Conservation (phyloP, 2,113 vertebrate species). For the Toxostoma redivivum region DNA sequence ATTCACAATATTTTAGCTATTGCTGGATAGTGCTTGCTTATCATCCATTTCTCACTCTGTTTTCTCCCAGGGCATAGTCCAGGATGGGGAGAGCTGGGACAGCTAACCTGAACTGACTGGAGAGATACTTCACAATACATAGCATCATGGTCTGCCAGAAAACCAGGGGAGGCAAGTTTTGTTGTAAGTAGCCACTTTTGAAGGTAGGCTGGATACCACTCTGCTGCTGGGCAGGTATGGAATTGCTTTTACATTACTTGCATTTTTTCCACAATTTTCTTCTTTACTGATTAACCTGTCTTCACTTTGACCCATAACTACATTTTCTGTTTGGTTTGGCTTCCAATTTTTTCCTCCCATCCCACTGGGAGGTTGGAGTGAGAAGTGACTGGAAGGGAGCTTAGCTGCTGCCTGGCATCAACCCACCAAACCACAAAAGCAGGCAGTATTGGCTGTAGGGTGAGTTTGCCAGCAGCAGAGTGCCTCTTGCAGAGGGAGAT, state of each 20-base stretch:
- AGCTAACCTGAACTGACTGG: neutral
- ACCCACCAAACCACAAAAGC: neutral
- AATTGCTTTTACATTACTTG: neutral
- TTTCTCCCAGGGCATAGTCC: neutral
- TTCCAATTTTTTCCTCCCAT: neutral
- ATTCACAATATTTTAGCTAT: accelerated
- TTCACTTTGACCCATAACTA: neutral
- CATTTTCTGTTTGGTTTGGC: neutral
- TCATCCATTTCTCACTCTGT: neutral
- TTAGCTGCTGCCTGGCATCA: neutral
- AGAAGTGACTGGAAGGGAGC: neutral
- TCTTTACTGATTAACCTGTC: neutral
- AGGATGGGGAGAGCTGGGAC: neutral
- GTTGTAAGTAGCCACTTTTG: neutral
- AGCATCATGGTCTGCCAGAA: neutral
- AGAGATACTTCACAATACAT: neutral
- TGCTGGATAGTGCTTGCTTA: neutral
- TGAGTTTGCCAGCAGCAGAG: neutral
- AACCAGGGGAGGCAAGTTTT: neutral
- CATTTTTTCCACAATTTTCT: neutral
- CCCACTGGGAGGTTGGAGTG: neutral
- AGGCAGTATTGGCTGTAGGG: neutral
- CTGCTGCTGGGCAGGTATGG: neutral
- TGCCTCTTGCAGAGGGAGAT: neutral
- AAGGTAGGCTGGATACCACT: neutral